Base-by-base conservation (phyloP, 2,888 invertebrate species). In the Laothoe populi region DNA sequence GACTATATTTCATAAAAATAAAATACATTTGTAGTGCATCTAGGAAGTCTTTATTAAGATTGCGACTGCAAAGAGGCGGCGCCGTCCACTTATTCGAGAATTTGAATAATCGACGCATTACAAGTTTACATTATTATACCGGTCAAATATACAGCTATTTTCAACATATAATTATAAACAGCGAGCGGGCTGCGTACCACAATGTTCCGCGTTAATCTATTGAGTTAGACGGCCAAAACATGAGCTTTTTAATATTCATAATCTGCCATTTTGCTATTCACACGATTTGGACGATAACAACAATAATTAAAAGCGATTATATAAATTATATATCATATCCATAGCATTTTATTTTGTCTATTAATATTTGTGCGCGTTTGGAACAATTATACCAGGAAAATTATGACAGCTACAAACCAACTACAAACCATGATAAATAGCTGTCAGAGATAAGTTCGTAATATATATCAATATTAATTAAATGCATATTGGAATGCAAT, bases 21-120 rank as follows among this genome's bases (percentile, higher is more conserved):
- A 87, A 85, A 85, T 80, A 82, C 78, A 70, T 82, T 79, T 82
- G 78, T 79, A 79, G 74, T 81, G 82, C 82, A 87, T 73, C 87
- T 91, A 92, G 91, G 91, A 92, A 92, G 88, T 90, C 88, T 92
- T 91, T 89, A 92, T 90, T 90, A 87, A 90, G 86, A 90, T 90
- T 90, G 87, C 86, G 82, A 92, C 84, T 87, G 86, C 85, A 83
- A 91, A 92, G 85, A 84, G 92, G 92, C 90, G 92, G 84, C 70
- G 71, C 76, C 66, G 72, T 74, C 79, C 80, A 86, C 87, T 87
- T 88, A 88, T 84, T 82, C 72, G 78, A 75, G 84, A 85, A 88
- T 91, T 90, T 92, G 88, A 91, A 87, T 91, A 90, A 90, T 91
- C 83, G 80, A 65, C 77, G 74, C 77, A 85, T 87, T 88, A 88